Evolutionary conservation across 1,140 invertebrate species (phyloP), one percentile per base, ranked within the genome.

Genomic region (Lepeophtheirus salmonis): DNA sequence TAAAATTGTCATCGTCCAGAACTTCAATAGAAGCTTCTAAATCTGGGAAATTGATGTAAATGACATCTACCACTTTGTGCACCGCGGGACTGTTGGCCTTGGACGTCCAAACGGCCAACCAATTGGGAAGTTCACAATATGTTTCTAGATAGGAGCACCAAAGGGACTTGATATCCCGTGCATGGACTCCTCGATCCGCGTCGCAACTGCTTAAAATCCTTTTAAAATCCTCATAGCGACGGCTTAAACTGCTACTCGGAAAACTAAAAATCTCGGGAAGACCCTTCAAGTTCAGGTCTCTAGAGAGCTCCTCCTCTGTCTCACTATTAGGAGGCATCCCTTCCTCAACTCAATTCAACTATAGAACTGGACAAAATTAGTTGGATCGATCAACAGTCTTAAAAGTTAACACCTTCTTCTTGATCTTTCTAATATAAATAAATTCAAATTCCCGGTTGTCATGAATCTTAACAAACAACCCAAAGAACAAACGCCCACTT

Each of bases 1-100:
- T 72, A 59, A 79, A 74, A 51, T 66, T 66, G 30, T 78, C 77
- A 67, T 79, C 78, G 66, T 79, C 30, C 30, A 41, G 30, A n/a
- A 41, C 30, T n/a, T 41, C 30, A 41, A 41, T n/a, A 41, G 30
- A 41, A n/a, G 30, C 30, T 41, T 41, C 30, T n/a, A 41, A 41
- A 41, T n/a, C 6, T 10, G 6, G 6, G n/a, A n/a, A 10, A n/a
- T 41, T 6, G n/a, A 41, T 41, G 6, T 41, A 6, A n/a, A 41
- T n/a, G 6, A 41, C 30, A 41, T 41, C 30, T 41, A 41, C 30
- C 6, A 41, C 30, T n/a, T 41, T 41, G n/a, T 41, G 30, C 6
- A 41, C 30, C 6, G 30, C 6, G n/a, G n/a, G n/a, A n/a, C n/a
- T n/a, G n/a, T n/a, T n/a, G 6, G 6, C 30, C n/a, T 41, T 41